Conservation (phyloP, 1,140 invertebrate genomes). For the Adelges cooleyi region DNA sequence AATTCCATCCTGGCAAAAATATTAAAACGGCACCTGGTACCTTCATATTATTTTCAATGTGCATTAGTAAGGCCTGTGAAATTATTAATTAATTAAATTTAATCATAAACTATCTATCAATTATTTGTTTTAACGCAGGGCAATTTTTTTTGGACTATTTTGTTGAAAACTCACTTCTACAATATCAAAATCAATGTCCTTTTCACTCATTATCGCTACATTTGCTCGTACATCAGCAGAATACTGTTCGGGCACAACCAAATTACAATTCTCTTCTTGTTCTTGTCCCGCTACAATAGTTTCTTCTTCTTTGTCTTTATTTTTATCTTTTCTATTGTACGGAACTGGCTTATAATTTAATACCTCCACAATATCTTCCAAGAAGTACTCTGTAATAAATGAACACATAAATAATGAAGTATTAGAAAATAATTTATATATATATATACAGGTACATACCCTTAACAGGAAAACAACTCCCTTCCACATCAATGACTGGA, state of each 20-base stretch:
- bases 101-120: too few relatives aligned
- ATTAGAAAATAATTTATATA: neutral
- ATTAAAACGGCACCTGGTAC: constrained; percentile 75
- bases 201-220: constrained; percentile 69
- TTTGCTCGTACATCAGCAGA: constrained; percentile 51
- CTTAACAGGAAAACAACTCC: constrained; percentile 65
- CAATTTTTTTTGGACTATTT: neutral
- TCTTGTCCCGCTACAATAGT: constrained; percentile 43
- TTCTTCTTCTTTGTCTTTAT: constrained; percentile 51
- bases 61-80: constrained; percentile 52
- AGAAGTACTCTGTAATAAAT: constrained; percentile 56
- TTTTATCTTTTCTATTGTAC: constrained; percentile 55
- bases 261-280: constrained; percentile 69
- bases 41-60: constrained; percentile 56
- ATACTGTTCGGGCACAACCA: constrained; percentile 44
- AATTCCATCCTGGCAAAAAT: constrained; percentile 88
- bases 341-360: constrained; percentile 65
- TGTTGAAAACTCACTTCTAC: constrained; percentile 50
- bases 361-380: constrained; percentile 79
- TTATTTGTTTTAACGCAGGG: too few relatives aligned
- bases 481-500: constrained; percentile 65
- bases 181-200: constrained; percentile 83
- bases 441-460: constrained; percentile 33
- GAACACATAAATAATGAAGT: neutral
- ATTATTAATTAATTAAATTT: too few relatives aligned